phyloP scores from a whole-genome alignment of 1,140 invertebrate species.

The Stegodyphus mimosarum region DNA sequence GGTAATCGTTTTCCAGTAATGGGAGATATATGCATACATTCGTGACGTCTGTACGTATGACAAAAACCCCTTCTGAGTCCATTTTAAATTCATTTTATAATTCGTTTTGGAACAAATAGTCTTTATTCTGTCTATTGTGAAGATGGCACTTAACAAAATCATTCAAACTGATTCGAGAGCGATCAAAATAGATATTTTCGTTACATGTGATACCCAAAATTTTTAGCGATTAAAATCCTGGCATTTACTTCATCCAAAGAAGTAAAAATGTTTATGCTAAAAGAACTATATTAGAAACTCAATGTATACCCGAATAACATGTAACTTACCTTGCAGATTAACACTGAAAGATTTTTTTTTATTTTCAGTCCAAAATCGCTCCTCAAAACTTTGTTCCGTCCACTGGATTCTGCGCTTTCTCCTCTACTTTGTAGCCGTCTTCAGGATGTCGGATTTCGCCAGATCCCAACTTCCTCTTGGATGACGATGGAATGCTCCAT shows the following conservation, averaged over 20 bases:
- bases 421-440: neutral
- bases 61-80: too few species aligned
- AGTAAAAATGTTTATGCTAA: too few species aligned
- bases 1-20: too few species aligned
- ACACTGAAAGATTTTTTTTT: neutral
- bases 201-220: too few species aligned
- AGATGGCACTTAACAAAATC: neutral
- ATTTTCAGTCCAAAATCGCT: conserved; percentile 28
- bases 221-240: neutral
- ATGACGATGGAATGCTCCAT: conserved; percentile 1
- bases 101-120: neutral
- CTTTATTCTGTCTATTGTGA: neutral
- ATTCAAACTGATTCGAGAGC: neutral
- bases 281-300: too few species aligned
- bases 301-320: neutral
- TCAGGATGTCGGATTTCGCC: neutral
- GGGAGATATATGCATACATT: too few species aligned
- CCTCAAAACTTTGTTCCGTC: conserved; percentile 24
- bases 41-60: too few species aligned
- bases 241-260: neutral
- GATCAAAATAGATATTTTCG: too few species aligned
- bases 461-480: conserved; percentile 10
- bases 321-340: neutral
- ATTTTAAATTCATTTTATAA: too few species aligned
- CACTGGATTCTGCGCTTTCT: conserved; percentile 14